Conservation (phyloP, 1,140 invertebrate genomes). For the Drosophila nigromelanica region DNA sequence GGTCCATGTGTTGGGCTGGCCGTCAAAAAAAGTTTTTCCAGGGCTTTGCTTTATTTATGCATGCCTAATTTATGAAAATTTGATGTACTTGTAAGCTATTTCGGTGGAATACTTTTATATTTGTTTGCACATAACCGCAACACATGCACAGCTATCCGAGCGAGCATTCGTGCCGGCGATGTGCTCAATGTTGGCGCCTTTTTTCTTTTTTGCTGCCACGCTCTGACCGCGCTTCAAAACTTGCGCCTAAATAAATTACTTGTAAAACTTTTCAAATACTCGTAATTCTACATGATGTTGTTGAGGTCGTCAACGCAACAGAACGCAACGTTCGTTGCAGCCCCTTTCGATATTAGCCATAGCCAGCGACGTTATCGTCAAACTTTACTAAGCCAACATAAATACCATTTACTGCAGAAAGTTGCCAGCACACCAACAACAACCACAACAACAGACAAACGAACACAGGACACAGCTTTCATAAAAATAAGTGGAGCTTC, state of each 20-base stretch:
- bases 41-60: slow-evolving; percentile 69
- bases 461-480: slow-evolving; percentile 41
- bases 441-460: slow-evolving; percentile 19
- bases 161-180: not conserved
- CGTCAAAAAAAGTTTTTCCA: slow-evolving; percentile 60
- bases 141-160: slow-evolving; percentile 61
- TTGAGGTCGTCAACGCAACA: slow-evolving; percentile 79
- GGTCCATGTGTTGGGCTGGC: slow-evolving; percentile 36
- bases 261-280: slow-evolving; percentile 82
- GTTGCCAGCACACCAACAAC: slow-evolving; percentile 46
- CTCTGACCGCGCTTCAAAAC: slow-evolving; percentile 71
- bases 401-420: slow-evolving; percentile 81
- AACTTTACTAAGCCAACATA: slow-evolving; percentile 82
- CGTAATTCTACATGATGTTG: slow-evolving; percentile 82
- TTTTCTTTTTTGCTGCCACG: slow-evolving; percentile 22
- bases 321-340: slow-evolving; percentile 48
- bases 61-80: slow-evolving; percentile 83
- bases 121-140: slow-evolving; percentile 80
- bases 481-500: slow-evolving; percentile 66
- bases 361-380: slow-evolving; percentile 63
- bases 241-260: slow-evolving; percentile 82
- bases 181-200: not conserved
- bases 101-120: slow-evolving; percentile 80
- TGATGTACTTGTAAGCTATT: slow-evolving; percentile 82
- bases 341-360: slow-evolving; percentile 36